Conservation (phyloP, 2,113 vertebrate species). For the Larimichthys polyactis region DNA sequence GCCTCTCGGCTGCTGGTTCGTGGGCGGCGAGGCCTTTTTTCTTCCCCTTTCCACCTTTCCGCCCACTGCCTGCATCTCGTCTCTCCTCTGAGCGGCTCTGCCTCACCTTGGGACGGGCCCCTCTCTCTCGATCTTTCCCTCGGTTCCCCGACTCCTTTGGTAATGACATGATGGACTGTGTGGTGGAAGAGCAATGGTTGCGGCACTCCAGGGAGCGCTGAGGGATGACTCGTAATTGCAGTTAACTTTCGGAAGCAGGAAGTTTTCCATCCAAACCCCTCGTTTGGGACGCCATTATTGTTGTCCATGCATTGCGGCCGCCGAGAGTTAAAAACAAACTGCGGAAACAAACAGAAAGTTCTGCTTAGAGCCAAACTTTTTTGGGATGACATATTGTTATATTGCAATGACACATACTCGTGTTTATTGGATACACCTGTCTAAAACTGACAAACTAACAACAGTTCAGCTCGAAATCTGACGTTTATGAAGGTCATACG, state of each 20-base stretch:
- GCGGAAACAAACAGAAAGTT: constrained; percentile 51
- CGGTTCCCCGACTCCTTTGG: constrained; percentile 77
- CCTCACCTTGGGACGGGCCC: constrained; percentile 86
- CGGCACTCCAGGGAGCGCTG: constrained; percentile 17
- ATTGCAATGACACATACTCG: neutral
- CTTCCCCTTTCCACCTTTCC: constrained; percentile 76
- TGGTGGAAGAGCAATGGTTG: constrained; percentile 19
- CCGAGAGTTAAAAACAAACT: constrained; percentile 35
- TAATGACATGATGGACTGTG: constrained; percentile 79
- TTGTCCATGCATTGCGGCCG: constrained; percentile 10
- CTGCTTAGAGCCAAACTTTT: neutral
- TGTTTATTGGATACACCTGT: neutral
- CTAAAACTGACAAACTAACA: constrained; percentile 7
- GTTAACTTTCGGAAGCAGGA: constrained; percentile 26
- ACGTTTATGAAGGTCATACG: neutral
- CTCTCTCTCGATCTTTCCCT: constrained; percentile 80
- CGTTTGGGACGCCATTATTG: constrained; percentile 9
- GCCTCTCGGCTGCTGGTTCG: constrained; percentile 70
- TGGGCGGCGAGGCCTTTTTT: constrained; percentile 78
- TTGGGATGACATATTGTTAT: neutral
- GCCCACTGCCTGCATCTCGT: constrained; percentile 66
- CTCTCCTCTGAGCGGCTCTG: constrained; percentile 84
- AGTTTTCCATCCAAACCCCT: constrained; percentile 37
- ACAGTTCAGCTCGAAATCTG: neutral
- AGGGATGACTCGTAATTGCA: constrained; percentile 28